Evolutionary conservation across 1,140 invertebrate genomes (phyloP).

Genomic region (Panulirus ornatus): DNA sequence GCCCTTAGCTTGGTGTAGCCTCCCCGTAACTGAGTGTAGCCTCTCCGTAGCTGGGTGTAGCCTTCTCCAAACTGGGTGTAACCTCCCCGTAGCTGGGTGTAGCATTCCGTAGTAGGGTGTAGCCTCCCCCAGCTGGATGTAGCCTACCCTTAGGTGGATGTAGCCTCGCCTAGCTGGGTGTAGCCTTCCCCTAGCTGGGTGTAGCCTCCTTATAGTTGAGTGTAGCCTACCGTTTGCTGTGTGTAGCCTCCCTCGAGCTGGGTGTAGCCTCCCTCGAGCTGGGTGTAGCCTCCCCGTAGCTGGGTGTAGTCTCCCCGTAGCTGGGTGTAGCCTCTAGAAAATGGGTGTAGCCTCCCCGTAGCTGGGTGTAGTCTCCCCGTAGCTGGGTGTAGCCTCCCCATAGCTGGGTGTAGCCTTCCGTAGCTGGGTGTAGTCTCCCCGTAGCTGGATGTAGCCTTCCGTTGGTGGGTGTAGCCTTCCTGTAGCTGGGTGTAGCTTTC

Average conservation of each 20-base stretch:
- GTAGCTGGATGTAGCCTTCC: neutral
- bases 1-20: too few relatives aligned
- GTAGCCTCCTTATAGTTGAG: too few relatives aligned
- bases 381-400: too few relatives aligned
- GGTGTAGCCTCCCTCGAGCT: neutral
- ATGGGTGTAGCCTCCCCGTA: neutral
- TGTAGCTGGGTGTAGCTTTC: neutral
- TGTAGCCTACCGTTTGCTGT: neutral
- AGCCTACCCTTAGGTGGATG: neutral
- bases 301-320: neutral
- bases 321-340: too few relatives aligned
- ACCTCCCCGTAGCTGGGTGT: conserved; percentile 11
- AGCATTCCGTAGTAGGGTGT: neutral
- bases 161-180: neutral
- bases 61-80: neutral
- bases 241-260: neutral
- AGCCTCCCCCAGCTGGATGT: neutral
- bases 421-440: conserved; percentile 3
- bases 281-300: too few relatives aligned
- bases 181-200: neutral
- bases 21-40: neutral
- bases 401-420: neutral
- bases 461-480: too few relatives aligned
- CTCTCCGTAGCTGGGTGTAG: neutral
- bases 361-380: neutral